These are phyloP conservation scores for Sitodiplosis mosellana DNA, from an alignment of 1,140 invertebrate species.

Conservation along the genomic window DNA sequence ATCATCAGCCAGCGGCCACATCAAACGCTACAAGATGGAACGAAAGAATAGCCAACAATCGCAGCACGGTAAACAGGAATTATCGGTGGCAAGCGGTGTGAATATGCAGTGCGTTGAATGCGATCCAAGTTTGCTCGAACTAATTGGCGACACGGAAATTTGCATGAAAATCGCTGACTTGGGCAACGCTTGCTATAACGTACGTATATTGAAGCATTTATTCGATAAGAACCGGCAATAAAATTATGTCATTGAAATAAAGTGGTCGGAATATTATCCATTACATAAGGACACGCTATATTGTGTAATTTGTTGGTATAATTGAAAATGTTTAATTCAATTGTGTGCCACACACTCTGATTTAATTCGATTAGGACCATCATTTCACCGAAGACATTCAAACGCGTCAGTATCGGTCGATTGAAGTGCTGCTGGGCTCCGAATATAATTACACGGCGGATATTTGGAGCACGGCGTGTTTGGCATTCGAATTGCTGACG, in stretches of 20 bases:
- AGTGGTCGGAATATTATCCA: too few species aligned
- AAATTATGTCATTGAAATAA: too few species aligned
- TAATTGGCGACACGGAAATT: constrained; percentile 70
- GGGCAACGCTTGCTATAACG: constrained; percentile 94
- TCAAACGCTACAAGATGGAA: constrained; percentile 22
- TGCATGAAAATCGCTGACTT: constrained; percentile 94
- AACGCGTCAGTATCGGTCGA: constrained; percentile 90
- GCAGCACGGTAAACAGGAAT: constrained; percentile 13
- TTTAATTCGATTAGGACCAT: constrained; percentile 14
- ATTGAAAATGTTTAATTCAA: too few species aligned
- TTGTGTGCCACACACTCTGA: background rate
- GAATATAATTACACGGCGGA: constrained; percentile 90
- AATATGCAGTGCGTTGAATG: background rate
- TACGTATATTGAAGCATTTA: constrained; percentile 16
- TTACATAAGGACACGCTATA: too few species aligned
- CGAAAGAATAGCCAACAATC: constrained; percentile 13
- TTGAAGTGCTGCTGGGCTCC: constrained; percentile 91
- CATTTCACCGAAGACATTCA: constrained; percentile 66
- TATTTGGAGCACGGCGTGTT: constrained; percentile 96
- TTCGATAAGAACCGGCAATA: background rate
- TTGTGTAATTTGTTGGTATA: too few species aligned
- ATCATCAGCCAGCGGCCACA: background rate
- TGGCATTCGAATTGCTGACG: constrained; percentile 97
- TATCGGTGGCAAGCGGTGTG: constrained; percentile 4
- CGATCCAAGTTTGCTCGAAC: constrained; percentile 7